A percentile compares a stretch with the other conserved stretches of the same genome.
phyloP scores from a whole-genome alignment of 2,113 vertebrate species.

The Tor tambroides region DNA sequence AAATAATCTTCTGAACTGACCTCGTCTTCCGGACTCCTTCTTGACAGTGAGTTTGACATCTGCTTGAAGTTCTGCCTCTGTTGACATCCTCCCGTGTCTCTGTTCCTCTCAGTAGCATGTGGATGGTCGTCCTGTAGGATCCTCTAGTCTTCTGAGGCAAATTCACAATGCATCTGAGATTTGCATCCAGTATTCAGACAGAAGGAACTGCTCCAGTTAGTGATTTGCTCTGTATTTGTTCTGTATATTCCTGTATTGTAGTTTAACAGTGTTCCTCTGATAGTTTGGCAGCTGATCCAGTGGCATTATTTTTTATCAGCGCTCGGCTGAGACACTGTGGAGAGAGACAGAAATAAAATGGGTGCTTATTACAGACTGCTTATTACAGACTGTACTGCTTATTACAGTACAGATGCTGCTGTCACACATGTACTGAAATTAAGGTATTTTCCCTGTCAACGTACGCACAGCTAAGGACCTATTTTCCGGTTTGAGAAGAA shows the following conservation, averaged over 20 bases:
- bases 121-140: conserved; percentile 70
- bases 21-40: conserved; percentile 98
- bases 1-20: conserved; percentile 67
- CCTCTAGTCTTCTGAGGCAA: conserved; percentile 51
- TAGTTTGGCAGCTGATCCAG: conserved; percentile 12
- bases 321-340: conserved; percentile 24
- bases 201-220: background rate
- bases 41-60: conserved; percentile 97
- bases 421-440: too few species aligned
- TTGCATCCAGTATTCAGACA: background rate
- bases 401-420: background rate
- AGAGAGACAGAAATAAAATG: conserved; percentile 25
- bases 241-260: background rate
- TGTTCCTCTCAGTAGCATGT: conserved; percentile 60
- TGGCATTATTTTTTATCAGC: background rate
- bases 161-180: conserved; percentile 9
- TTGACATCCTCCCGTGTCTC: conserved; percentile 88
- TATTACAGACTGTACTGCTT: too few species aligned
- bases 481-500: too few species aligned
- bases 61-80: conserved; percentile 98
- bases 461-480: too few species aligned
- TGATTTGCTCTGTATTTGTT: background rate
- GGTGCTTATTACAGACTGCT: background rate
- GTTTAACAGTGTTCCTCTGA: background rate
- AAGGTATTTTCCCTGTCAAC: too few species aligned